These are phyloP conservation scores for Neosalanx taihuensis DNA, from an alignment of 2,797 vertebrate species.

Conservation along the genomic window DNA sequence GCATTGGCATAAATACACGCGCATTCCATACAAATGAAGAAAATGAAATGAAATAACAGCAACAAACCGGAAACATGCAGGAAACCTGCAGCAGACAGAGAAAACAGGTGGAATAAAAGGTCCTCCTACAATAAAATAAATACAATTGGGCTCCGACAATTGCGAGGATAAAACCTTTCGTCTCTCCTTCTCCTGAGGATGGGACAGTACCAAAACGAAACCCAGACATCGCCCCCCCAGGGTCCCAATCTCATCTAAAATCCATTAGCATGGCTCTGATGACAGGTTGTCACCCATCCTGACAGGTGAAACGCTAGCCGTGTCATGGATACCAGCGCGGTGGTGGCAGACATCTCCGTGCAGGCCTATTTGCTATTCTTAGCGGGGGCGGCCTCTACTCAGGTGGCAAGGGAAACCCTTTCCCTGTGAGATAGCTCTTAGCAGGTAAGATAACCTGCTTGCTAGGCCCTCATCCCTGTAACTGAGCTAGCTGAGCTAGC, in stretches of 20 bases:
- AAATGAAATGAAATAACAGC: too few relatives aligned
- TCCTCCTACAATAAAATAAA: background rate
- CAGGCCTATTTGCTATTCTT: background rate
- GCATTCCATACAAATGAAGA: too few relatives aligned
- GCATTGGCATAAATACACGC: too few relatives aligned
- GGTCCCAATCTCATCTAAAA: constrained; percentile 47
- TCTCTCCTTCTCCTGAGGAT: background rate
- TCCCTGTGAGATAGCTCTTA: constrained; percentile 34
- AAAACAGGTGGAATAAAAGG: background rate
- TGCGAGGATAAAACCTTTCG: background rate
- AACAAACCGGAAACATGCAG: too few relatives aligned
- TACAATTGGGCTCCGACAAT: background rate
- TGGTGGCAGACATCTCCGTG: background rate
- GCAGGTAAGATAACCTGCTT: constrained; percentile 34
- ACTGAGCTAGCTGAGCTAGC: constrained; percentile 29
- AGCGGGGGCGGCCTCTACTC: background rate
- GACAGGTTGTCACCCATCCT: constrained; percentile 51
- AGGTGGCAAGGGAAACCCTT: constrained; percentile 46
- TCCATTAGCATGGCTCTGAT: constrained; percentile 49
- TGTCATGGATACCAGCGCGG: constrained; percentile 41
- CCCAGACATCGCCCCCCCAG: background rate
- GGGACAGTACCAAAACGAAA: background rate
- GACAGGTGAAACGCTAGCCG: constrained; percentile 58
- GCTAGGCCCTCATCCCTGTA: constrained; percentile 35
- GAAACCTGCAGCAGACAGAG: too few relatives aligned